A percentile compares a stretch with the other conserved stretches of the same genome.
Evolutionary conservation across 2,113 vertebrate species (phyloP).

Genomic region (Eretmochelys imbricata): DNA sequence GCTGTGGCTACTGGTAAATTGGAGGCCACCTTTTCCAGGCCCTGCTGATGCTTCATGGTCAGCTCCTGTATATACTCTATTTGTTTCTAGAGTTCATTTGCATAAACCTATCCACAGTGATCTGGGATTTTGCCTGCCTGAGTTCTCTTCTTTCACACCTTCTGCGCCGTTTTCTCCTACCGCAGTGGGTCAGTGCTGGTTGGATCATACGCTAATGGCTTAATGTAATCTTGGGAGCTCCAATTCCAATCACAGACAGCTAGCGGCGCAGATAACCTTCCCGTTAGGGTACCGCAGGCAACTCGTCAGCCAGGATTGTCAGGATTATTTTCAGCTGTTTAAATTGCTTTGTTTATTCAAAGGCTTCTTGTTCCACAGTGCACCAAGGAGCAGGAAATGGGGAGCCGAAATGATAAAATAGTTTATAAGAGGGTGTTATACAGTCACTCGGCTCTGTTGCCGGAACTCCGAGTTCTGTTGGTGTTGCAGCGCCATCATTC

Average conservation of each 20-base stretch:
- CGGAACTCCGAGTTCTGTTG: background rate
- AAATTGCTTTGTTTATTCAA: background rate
- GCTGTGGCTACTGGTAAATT: background rate
- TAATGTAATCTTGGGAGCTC: background rate
- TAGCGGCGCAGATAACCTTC: accelerated
- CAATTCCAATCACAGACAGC: background rate
- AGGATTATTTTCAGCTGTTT: background rate
- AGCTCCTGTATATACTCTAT: background rate
- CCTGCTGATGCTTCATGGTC: accelerated
- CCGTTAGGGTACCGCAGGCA: accelerated
- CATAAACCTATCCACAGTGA: accelerated
- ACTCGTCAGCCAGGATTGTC: background rate
- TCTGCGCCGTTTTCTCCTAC: accelerated
- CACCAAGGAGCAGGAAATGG: accelerated
- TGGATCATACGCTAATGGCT: background rate
- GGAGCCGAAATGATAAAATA: background rate
- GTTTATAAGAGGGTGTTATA: background rate
- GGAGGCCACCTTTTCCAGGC: background rate
- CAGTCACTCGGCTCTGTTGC: background rate
- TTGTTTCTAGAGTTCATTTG: background rate
- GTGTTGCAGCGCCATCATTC: conserved; percentile 60
- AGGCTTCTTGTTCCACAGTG: background rate
- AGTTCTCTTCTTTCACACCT: background rate
- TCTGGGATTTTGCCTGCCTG: background rate
- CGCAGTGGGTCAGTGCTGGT: accelerated